Percentiles rank a stretch among this genome's conserved stretches.
Evolutionary conservation across 53 echinoderm and acorn worm genomes (phyloP).

Genomic region (Holothuria leucospilota): DNA sequence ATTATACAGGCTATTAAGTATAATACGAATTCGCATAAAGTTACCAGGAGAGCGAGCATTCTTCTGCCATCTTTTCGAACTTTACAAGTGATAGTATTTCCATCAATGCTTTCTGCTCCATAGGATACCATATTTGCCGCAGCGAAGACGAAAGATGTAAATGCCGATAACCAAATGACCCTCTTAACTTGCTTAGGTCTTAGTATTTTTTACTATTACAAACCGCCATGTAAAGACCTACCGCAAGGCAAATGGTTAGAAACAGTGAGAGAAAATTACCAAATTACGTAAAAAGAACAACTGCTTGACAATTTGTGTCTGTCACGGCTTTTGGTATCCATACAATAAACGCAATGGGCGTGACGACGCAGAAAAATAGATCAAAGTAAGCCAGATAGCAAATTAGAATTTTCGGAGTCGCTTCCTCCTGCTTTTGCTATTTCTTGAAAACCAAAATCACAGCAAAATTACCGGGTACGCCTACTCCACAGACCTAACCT

Average conservation of each 20-base stretch:
- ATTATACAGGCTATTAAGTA: background rate
- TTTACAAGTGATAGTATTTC: background rate
- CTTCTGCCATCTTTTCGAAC: background rate
- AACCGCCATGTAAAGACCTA: conserved; percentile 1
- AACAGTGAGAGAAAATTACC: conserved; percentile 8
- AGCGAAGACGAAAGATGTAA: background rate
- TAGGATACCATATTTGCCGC: background rate
- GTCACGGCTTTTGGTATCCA: background rate
- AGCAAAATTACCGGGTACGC: conserved; percentile 10
- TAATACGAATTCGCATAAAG: background rate
- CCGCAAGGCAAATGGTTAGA: conserved; percentile 7
- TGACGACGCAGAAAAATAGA: background rate
- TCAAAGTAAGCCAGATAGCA: conserved; percentile 19
- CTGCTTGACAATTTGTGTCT: background rate
- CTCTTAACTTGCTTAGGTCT: background rate
- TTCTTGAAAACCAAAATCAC: background rate
- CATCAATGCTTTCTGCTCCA: background rate
- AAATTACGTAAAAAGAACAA: background rate
- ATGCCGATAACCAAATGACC: background rate
- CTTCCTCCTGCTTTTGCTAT: background rate
- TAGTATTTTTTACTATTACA: background rate
- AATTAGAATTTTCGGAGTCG: conserved; percentile 2
- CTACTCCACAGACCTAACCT: background rate
- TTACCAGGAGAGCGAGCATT: background rate
- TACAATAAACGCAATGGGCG: background rate